Evolutionary conservation across 2,888 invertebrate species (phyloP).

Genomic region (Cephalotes varians): DNA sequence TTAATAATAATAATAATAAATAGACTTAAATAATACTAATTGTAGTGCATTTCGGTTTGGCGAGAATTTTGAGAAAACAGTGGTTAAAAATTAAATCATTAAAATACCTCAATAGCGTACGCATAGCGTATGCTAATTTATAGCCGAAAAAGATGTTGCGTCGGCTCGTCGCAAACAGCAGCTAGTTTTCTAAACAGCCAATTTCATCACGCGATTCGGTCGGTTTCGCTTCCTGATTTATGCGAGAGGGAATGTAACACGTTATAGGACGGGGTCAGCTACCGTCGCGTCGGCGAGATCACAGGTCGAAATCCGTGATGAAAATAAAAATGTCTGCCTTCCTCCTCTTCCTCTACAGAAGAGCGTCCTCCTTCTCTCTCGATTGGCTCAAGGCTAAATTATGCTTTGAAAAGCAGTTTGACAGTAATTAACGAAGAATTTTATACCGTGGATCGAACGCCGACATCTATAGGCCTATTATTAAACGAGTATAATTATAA

Average conservation of each 20-base stretch:
- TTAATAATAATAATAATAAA: background rate
- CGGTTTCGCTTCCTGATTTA: slow-evolving; percentile 60
- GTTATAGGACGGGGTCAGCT: slow-evolving; percentile 68
- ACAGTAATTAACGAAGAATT: slow-evolving; percentile 79
- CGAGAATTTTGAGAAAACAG: background rate
- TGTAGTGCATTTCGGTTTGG: background rate
- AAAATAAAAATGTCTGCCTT: slow-evolving; percentile 71
- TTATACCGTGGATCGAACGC: slow-evolving; percentile 69
- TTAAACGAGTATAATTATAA: slow-evolving; percentile 77
- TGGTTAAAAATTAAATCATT: background rate
- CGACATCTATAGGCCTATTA: slow-evolving; percentile 71
- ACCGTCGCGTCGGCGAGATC: slow-evolving; percentile 77
- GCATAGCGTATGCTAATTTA: slow-evolving; percentile 32
- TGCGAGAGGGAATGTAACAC: slow-evolving; percentile 57
- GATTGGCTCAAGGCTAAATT: slow-evolving; percentile 65
- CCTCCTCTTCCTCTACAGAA: background rate
- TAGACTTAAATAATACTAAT: background rate
- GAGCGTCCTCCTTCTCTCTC: background rate
- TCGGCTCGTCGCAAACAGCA: background rate
- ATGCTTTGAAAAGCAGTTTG: slow-evolving; percentile 74
- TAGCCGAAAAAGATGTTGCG: background rate
- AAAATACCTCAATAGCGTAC: background rate
- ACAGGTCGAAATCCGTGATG: slow-evolving; percentile 69
- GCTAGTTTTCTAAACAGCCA: slow-evolving; percentile 45
- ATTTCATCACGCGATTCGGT: slow-evolving; percentile 25